Conservation (phyloP, 2,888 invertebrate species). For the Dasypogon diadema region DNA sequence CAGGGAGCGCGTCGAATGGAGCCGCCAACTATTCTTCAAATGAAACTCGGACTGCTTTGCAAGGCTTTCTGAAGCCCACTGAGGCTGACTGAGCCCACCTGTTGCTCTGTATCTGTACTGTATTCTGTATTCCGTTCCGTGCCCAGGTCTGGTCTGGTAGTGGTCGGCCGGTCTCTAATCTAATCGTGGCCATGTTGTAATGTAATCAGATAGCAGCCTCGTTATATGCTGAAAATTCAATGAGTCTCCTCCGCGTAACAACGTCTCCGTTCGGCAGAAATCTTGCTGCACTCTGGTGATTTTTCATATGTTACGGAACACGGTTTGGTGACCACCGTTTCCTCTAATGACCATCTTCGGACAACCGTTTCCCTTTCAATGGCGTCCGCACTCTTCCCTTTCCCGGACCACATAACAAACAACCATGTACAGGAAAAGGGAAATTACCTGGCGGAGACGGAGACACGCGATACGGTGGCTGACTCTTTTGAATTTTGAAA, state of each 20-base stretch:
- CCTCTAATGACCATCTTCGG: conserved; percentile 40
- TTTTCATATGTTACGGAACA: conserved; percentile 20
- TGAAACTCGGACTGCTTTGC: neutral
- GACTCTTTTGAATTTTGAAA: neutral
- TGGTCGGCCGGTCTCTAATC: conserved; percentile 6
- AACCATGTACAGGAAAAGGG: conserved; percentile 13
- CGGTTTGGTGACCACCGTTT: conserved; percentile 9
- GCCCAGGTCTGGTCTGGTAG: neutral
- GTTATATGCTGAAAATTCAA: neutral
- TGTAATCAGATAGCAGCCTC: conserved; percentile 7
- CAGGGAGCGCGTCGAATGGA: neutral
- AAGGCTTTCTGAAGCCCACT: neutral
- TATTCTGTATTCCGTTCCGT: too few species aligned
- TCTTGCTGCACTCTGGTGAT: conserved; percentile 17
- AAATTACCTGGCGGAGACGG: conserved; percentile 7
- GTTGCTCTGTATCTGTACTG: too few species aligned
- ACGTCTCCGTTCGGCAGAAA: neutral
- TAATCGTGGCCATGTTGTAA: conserved; percentile 10
- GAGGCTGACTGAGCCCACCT: neutral
- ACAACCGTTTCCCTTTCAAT: conserved; percentile 40
- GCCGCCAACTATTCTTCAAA: conserved; percentile 1
- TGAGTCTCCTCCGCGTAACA: neutral
- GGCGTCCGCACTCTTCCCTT: neutral
- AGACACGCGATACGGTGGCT: conserved; percentile 4
- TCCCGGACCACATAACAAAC: neutral